phyloP scores from a whole-genome alignment of 2,113 vertebrate genomes.

The Cepphus grylle region DNA sequence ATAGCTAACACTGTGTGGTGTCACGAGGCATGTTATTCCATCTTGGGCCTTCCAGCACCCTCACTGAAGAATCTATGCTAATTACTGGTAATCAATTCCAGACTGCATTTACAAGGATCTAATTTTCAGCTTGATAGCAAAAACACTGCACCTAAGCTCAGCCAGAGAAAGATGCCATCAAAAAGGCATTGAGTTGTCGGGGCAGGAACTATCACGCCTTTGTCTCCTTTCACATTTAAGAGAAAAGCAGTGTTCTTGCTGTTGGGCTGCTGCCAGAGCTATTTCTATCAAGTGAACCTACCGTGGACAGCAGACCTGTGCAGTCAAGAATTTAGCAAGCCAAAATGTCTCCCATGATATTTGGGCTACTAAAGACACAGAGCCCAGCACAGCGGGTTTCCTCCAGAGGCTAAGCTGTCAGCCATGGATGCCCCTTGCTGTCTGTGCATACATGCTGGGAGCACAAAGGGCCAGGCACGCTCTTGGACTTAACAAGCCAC shows the following conservation, averaged over 20 bases:
- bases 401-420: slow-evolving; percentile 8
- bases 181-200: background rate
- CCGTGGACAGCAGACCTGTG: slow-evolving; percentile 24
- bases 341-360: slow-evolving; percentile 1
- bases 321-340: slow-evolving; percentile 44
- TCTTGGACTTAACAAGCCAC: slow-evolving; percentile 27
- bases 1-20: background rate
- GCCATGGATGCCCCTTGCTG: slow-evolving; percentile 16
- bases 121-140: background rate
- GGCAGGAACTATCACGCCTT: slow-evolving; percentile 1
- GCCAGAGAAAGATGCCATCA: background rate
- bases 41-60: background rate
- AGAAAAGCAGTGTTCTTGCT: background rate
- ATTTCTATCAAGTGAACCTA: slow-evolving; percentile 26
- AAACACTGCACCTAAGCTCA: background rate
- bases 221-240: background rate
- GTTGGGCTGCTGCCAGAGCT: slow-evolving; percentile 33
- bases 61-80: background rate
- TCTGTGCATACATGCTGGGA: slow-evolving; percentile 2
- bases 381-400: background rate
- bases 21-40: background rate
- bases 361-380: slow-evolving; percentile 11
- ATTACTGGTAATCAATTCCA: slow-evolving; percentile 20
- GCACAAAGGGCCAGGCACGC: background rate
- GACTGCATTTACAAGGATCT: background rate